A percentile compares a stretch with the other conserved stretches of the same genome.
Conservation (phyloP, 2,113 vertebrate genomes). For the Oncorhynchus tshawytscha region DNA sequence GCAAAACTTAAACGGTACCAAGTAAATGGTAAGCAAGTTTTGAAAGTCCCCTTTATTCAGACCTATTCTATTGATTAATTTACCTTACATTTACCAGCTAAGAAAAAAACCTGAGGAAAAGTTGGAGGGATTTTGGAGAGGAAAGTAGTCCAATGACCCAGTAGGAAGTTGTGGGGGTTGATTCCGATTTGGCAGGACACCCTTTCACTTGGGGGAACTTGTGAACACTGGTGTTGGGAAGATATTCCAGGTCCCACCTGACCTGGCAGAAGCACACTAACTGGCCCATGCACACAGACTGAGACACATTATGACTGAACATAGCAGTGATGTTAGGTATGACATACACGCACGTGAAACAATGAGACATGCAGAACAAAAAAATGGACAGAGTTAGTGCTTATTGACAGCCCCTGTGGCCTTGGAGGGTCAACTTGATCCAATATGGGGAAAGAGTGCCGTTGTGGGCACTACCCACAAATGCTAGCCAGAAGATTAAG, state of each 20-base stretch:
- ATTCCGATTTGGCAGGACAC: neutral
- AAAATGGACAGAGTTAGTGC: conserved; percentile 17
- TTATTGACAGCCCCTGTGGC: conserved; percentile 1
- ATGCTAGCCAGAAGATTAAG: too few relatives aligned
- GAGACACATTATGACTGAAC: conserved; percentile 36
- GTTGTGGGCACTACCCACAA: too few relatives aligned
- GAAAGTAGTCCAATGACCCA: neutral
- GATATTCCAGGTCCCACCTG: conserved; percentile 24
- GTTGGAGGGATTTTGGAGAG: neutral
- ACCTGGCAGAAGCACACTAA: conserved; percentile 54
- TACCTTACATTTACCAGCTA: neutral
- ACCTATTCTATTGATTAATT: neutral
- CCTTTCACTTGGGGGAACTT: too few relatives aligned
- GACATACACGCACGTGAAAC: conserved; percentile 29
- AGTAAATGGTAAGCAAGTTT: too few relatives aligned
- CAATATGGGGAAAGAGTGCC: neutral
- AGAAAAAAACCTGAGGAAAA: neutral
- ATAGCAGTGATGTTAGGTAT: conserved; percentile 59
- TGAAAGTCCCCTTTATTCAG: too few relatives aligned
- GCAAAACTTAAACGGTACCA: too few relatives aligned
- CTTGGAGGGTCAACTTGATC: neutral
- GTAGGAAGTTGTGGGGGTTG: neutral
- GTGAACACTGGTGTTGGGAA: neutral
- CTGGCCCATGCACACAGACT: conserved; percentile 59
- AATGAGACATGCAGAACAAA: conserved; percentile 52